Percentiles rank a stretch among this genome's conserved stretches.
phyloP scores from a whole-genome alignment of 2,113 vertebrate genomes.

The Chloebia gouldiae region DNA sequence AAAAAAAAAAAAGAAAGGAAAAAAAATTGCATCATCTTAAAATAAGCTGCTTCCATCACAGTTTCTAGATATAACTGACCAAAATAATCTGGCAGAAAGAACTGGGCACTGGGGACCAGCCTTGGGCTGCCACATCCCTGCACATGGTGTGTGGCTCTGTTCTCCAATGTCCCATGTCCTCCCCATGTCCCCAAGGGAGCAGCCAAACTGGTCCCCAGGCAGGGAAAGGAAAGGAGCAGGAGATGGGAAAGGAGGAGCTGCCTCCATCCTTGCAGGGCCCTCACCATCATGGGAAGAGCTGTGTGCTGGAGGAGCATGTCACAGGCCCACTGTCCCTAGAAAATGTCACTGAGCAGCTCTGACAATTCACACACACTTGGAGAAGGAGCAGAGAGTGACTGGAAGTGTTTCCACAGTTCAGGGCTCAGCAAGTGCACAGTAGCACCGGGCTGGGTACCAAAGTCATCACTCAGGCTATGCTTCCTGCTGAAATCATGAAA shows the following conservation, averaged over 20 bases:
- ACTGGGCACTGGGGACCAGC: rapidly evolving
- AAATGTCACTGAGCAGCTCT: background rate
- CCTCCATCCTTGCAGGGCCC: background rate
- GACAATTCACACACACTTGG: background rate
- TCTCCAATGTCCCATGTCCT: background rate
- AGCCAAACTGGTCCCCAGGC: background rate
- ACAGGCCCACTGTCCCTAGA: background rate
- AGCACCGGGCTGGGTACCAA: conserved; percentile 40
- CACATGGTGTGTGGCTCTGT: background rate
- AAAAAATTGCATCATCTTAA: background rate
- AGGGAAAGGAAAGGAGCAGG: background rate
- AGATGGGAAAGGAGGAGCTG: background rate
- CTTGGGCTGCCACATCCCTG: background rate
- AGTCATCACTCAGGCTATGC: conserved; percentile 10
- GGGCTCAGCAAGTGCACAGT: background rate
- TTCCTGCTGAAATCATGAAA: conserved; percentile 60
- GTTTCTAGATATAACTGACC: background rate
- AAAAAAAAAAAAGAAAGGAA: background rate
- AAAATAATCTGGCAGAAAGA: background rate
- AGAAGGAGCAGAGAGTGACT: background rate
- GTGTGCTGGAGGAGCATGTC: background rate
- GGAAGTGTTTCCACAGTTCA: background rate
- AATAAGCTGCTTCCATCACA: background rate
- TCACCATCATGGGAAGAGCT: background rate
- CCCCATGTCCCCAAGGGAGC: rapidly evolving